These are phyloP conservation scores for Buathra laborator DNA, from an alignment of 2,888 invertebrate species.

Conservation along the genomic window DNA sequence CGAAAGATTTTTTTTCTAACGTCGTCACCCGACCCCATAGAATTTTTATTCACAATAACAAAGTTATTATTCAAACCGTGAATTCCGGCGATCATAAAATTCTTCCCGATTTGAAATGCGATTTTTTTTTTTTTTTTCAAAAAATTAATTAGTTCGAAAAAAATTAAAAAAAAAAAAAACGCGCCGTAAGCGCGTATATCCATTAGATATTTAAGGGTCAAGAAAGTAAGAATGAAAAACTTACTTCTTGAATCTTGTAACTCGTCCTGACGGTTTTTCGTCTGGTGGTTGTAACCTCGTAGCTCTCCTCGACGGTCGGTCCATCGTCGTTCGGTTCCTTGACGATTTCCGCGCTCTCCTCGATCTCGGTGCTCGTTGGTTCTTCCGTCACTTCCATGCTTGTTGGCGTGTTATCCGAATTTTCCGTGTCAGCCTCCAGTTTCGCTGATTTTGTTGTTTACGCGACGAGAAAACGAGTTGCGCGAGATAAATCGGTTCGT, in stretches of 20 bases:
- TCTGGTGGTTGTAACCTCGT: slow-evolving; percentile 84
- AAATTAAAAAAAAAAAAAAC: neutral
- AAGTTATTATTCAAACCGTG: no score
- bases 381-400: slow-evolving; percentile 83
- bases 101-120: no score
- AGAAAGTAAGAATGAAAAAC: slow-evolving; percentile 53
- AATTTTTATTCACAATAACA: no score
- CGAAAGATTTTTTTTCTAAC: no score
- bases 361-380: slow-evolving; percentile 73
- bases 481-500: neutral
- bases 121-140: no score
- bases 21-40: no score
- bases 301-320: slow-evolving; percentile 82
- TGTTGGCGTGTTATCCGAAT: slow-evolving; percentile 66
- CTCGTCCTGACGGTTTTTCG: slow-evolving; percentile 83
- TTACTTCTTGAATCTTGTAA: slow-evolving; percentile 84
- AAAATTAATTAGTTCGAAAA: neutral
- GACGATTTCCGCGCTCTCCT: slow-evolving; percentile 66
- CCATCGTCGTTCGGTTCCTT: slow-evolving; percentile 74
- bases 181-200: neutral
- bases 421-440: slow-evolving; percentile 71
- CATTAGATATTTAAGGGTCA: neutral
- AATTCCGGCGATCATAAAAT: no score
- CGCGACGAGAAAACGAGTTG: neutral
- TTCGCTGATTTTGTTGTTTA: slow-evolving; percentile 11